A percentile compares a stretch with the other conserved stretches of the same genome.
These are phyloP conservation scores for Nesometra sesokonis DNA, from an alignment of 35 echinoderm and acorn worm species.

Conservation along the genomic window DNA sequence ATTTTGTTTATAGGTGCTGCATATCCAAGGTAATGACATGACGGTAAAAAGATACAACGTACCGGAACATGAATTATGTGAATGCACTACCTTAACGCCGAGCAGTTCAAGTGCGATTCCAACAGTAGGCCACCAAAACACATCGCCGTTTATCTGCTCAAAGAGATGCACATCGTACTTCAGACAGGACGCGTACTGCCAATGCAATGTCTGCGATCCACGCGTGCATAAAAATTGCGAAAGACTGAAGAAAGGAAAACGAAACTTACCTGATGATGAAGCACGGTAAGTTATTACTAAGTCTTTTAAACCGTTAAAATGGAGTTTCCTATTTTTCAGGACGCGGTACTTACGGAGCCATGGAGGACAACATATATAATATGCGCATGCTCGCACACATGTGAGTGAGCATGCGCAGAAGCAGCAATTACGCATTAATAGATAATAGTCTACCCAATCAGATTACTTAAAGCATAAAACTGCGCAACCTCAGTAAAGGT, in stretches of 20 bases:
- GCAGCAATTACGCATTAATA: too few species aligned
- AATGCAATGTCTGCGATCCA: background rate
- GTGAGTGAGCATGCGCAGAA: too few species aligned
- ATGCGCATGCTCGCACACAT: too few species aligned
- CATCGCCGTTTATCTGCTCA: background rate
- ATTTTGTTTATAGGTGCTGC: background rate
- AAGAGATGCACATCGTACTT: background rate
- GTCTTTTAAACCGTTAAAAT: too few species aligned
- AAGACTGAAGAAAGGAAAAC: background rate
- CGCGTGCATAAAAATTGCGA: background rate
- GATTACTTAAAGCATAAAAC: too few species aligned
- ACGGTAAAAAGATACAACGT: background rate
- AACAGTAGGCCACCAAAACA: background rate
- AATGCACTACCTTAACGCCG: background rate
- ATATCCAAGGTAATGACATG: background rate
- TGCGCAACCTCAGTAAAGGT: too few species aligned
- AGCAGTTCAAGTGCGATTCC: background rate
- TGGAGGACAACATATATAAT: too few species aligned
- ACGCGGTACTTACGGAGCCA: too few species aligned
- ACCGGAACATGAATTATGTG: background rate
- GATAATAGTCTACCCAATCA: too few species aligned
- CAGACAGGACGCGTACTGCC: background rate
- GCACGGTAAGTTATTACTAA: background rate
- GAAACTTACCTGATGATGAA: background rate
- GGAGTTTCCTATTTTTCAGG: too few species aligned